Evolutionary conservation across 2,113 vertebrate genomes (phyloP), one percentile per base, ranked within the genome.

Genomic region (Myrmophylax atrothorax): DNA sequence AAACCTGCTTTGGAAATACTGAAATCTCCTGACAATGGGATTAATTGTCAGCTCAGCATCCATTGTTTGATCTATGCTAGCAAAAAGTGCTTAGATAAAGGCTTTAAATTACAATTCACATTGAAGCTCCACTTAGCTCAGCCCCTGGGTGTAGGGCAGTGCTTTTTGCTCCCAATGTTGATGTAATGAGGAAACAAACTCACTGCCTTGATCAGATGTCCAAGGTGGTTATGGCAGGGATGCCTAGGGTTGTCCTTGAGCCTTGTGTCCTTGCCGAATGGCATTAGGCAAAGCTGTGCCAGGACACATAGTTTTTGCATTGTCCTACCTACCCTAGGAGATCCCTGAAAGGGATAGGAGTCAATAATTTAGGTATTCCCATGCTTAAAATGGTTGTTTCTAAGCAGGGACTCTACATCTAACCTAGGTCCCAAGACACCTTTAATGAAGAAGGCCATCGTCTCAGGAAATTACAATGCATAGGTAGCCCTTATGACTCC

Each of bases 121-220:
- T 49, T 1, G 0, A 3, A 73, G 35, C 35, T 33, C 56, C 29
- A 18, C 67, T 69, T 24, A 83, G 67, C 49, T 90, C 44, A 29
- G 58, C 66, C 40, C 15, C 44, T 53, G 40, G 37, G n/a, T 1
- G 1, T 12, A 58, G 49, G 33, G 49, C 24, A 60, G 14, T 40
- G 29, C 17, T 73, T 73, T 79, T 22, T 2, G 0, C 19, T 73
- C 28, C 38, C 19, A 7, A 1, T 1, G 0, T 23, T 1, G 0
- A 23, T 14, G 7, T 25, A 23, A 0, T n/a, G 28, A 73, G 58
- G 62, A 82, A 87, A 49, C 4, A 81, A 84, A 56, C 28, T 17
- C 1, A 1, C 9, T 72, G 10, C 9, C 25, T 42, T 19, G 17
- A 64, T 33, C 58, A 33, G 8, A 8, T 53, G 24, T 23, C 38